Conservation (phyloP, 2,113 vertebrate species). For the Lates calcarifer region DNA sequence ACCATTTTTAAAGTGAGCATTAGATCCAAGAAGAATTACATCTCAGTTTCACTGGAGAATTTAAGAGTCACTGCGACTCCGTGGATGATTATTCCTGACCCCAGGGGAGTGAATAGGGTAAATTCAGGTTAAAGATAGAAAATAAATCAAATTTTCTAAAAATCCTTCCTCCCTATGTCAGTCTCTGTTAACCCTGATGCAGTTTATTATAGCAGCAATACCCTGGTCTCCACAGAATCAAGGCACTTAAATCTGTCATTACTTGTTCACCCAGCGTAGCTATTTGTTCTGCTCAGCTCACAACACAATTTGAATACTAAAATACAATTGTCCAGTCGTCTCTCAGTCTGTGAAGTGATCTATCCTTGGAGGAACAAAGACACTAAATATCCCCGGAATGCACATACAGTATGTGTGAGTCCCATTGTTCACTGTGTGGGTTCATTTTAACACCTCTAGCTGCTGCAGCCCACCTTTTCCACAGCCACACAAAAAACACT, state of each 20-base stretch:
- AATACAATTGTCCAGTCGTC: background rate
- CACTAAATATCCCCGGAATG: constrained; percentile 18
- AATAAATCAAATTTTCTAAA: constrained; percentile 49
- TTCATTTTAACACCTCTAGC: constrained; percentile 35
- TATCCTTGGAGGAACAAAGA: constrained; percentile 9
- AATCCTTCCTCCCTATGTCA: constrained; percentile 6
- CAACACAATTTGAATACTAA: constrained; percentile 32
- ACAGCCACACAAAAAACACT: constrained; percentile 22
- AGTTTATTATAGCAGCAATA: constrained; percentile 24
- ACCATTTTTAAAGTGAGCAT: constrained; percentile 7
- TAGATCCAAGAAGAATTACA: background rate
- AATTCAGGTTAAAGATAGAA: constrained; percentile 49
- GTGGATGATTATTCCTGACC: constrained; percentile 13
- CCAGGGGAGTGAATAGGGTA: constrained; percentile 20
- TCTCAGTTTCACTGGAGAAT: constrained; percentile 1
- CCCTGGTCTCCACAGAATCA: constrained; percentile 23
- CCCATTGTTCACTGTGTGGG: constrained; percentile 27
- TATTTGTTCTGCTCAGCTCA: constrained; percentile 13
- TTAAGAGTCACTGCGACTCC: constrained; percentile 18
- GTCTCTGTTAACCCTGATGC: constrained; percentile 32
- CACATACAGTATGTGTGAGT: background rate
- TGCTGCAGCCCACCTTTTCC: constrained; percentile 22
- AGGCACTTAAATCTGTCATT: constrained; percentile 37
- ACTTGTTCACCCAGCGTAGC: constrained; percentile 24
- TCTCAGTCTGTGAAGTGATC: constrained; percentile 1